Evolutionary conservation across 1,140 invertebrate species (phyloP), one percentile per base, ranked within the genome.

Genomic region (Grapholita molesta): DNA sequence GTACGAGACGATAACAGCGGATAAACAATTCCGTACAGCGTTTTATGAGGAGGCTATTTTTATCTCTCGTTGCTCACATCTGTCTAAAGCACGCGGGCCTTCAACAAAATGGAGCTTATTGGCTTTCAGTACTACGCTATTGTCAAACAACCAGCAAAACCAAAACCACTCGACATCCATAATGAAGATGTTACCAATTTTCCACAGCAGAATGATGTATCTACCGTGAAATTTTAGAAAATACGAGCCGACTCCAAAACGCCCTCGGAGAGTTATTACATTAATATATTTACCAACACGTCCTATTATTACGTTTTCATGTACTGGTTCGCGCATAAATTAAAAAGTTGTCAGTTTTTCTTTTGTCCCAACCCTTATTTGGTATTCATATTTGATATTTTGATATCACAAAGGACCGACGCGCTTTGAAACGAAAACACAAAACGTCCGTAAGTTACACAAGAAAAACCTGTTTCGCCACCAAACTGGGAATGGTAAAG

Each of bases 221-320:
- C 66, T 79, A 86, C 86, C 89, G 86, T 91, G 89, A 91, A 90
- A 91, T 91, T 90, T 88, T 84, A 78, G 78, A 89, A 90, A 86
- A 90, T 84, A 84, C 72, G 71, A 78, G 77, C 77, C 75, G 74
- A 75, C 78, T 75, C 70, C 67, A 69, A 76, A 79, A 75, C 79
- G 73, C 79, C 86, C 87, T 75, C 66, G 74, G 80, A 86, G 84
- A 88, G 78, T 88, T 88, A 90, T 91, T 89, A 85, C 83, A 85
- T 88, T 90, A 89, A 86, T 91, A 85, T 90, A 90, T 91, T 91
- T 91, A 91, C 89, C 80, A 89, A 91, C 89, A 90, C 86, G 85
- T 89, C 78, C 89, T 86, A 89, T 91, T 90, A 90, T 91, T 90
- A 90, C 85, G 71, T 85, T 91, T 91, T 89, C 87, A 91, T 91